Conservation (phyloP, 1,140 invertebrate genomes). For the Meloidogyne exigua region DNA sequence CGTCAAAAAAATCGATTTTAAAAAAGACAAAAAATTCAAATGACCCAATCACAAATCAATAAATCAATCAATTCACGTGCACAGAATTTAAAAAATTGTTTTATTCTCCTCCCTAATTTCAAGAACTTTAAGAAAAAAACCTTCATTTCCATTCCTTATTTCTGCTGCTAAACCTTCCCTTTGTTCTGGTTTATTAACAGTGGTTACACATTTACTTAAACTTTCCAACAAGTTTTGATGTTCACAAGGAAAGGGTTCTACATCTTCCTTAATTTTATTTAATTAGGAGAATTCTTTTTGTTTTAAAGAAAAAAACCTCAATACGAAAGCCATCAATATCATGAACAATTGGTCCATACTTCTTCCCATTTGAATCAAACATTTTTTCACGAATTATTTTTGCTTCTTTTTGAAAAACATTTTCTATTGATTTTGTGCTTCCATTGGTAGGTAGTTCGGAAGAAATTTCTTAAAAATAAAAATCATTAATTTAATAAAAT, state of each 20-base stretch:
- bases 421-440: slow-evolving; percentile 10
- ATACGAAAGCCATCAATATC: slow-evolving; percentile 28
- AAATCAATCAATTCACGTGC: neutral
- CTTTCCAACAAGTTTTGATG: slow-evolving; percentile 26
- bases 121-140: neutral
- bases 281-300: too few relatives aligned
- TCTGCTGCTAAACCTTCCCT: neutral
- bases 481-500: neutral
- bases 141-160: neutral
- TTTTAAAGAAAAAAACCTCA: slow-evolving; percentile 21
- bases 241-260: slow-evolving; percentile 31
- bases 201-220: neutral
- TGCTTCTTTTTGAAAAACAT: slow-evolving; percentile 29
- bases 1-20: neutral
- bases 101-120: too few relatives aligned
- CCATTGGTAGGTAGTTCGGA: neutral
- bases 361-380: slow-evolving; percentile 21
- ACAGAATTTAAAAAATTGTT: neutral
- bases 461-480: slow-evolving; percentile 16
- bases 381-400: slow-evolving; percentile 24
- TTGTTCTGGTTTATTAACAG: neutral
- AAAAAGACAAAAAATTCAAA: too few relatives aligned
- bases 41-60: slow-evolving; percentile 4
- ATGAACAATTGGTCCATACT: slow-evolving; percentile 17
- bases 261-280: slow-evolving; percentile 18